Evolutionary conservation across 2,113 vertebrate species (phyloP).

Genomic region (Apodemus sylvaticus): DNA sequence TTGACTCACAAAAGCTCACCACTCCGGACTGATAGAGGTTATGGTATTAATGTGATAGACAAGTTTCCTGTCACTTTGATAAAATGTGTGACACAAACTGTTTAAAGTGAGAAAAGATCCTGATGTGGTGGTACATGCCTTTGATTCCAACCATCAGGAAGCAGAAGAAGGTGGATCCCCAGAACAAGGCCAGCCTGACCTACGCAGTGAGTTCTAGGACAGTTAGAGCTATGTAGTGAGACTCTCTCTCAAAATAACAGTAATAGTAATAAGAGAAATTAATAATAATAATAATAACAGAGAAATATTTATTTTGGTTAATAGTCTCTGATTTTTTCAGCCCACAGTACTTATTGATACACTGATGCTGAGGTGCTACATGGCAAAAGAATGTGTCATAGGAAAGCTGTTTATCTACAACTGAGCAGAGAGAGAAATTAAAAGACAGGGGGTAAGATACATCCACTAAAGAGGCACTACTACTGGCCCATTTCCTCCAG

Average conservation of each 20-base stretch:
- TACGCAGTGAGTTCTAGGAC: neutral
- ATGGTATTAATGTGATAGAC: neutral
- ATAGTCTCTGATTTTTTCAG: neutral
- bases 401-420: neutral
- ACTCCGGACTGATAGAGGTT: neutral
- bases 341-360: neutral
- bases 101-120: neutral
- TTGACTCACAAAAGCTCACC: neutral
- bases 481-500: neutral
- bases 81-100: neutral
- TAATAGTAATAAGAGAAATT: neutral
- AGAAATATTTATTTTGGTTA: neutral
- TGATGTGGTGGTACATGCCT: too few relatives aligned
- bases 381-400: neutral
- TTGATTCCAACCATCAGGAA: neutral
- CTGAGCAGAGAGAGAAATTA: neutral
- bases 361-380: neutral
- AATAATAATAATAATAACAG: neutral
- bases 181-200: neutral
- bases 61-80: too few relatives aligned
- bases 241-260: neutral
- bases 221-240: neutral
- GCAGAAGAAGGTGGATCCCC: neutral
- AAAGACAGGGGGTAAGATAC: neutral
- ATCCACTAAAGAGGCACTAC: neutral